Percentiles rank a stretch among this genome's conserved stretches.
phyloP scores from a whole-genome alignment of 2,888 invertebrate genomes.

The Pimpla rufipes region DNA sequence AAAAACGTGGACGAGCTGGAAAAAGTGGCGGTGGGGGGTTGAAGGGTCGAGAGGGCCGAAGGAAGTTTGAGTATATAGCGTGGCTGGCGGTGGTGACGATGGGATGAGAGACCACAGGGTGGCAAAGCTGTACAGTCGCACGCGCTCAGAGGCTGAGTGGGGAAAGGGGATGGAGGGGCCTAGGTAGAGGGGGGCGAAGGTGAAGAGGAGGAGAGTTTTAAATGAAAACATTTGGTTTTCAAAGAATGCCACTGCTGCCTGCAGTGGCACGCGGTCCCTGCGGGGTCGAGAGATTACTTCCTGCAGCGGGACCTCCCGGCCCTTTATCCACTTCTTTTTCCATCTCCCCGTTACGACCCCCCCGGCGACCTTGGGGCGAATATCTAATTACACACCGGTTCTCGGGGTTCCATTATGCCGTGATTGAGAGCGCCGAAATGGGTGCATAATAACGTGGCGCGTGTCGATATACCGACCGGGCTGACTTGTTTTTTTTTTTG shows the following conservation, averaged over 20 bases:
- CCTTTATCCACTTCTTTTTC: conserved; percentile 37
- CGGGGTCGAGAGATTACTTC: conserved; percentile 62
- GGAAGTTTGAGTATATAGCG: conserved; percentile 50
- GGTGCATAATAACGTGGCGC: neutral
- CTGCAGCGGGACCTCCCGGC: conserved; percentile 41
- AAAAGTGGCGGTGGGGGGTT: conserved; percentile 33
- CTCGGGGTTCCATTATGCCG: conserved; percentile 8
- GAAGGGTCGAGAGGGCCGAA: conserved; percentile 62
- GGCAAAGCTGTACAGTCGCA: conserved; percentile 45
- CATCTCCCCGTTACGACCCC: conserved; percentile 8
- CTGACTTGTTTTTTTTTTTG: too few species aligned
- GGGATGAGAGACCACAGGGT: conserved; percentile 40
- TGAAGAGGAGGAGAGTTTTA: conserved; percentile 42
- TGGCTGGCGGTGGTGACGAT: conserved; percentile 11
- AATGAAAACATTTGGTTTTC: conserved; percentile 69
- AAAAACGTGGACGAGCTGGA: conserved; percentile 54
- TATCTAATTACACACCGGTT: conserved; percentile 55
- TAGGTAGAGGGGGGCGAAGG: neutral
- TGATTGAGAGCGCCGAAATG: conserved; percentile 4
- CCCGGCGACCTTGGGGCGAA: conserved; percentile 40
- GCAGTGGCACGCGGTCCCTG: conserved; percentile 55
- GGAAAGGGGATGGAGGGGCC: neutral
- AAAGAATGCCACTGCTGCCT: conserved; percentile 57
- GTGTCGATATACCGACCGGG: neutral
- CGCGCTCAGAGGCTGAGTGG: conserved; percentile 31